Conservation (phyloP, 2,113 vertebrate species). For the Amblyornis subalaris region DNA sequence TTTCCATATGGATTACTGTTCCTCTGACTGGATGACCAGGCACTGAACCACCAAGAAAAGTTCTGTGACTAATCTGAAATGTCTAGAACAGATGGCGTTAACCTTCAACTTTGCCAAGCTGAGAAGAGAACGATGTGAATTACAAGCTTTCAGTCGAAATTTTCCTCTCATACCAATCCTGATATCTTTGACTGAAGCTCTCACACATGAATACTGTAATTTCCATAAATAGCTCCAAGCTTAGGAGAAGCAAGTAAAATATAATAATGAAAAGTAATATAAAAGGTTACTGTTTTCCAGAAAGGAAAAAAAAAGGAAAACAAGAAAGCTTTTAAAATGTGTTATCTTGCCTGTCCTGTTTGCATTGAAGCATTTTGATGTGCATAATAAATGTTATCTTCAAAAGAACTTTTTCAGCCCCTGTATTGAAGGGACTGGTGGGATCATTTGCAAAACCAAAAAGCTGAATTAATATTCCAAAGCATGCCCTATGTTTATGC, state of each 20-base stretch:
- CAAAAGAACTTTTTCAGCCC: conserved; percentile 42
- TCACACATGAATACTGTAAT: conserved; percentile 56
- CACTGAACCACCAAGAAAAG: conserved; percentile 71
- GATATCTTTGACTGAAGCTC: conserved; percentile 62
- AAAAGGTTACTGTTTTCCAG: conserved; percentile 55
- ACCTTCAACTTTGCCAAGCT: conserved; percentile 69
- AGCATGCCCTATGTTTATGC: conserved; percentile 61
- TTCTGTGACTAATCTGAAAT: conserved; percentile 73
- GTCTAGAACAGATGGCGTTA: conserved; percentile 70
- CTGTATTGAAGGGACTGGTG: conserved; percentile 31
- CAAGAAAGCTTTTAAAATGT: conserved; percentile 49
- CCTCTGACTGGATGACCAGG: conserved; percentile 75
- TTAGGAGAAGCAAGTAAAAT: conserved; percentile 54
- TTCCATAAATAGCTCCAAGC: conserved; percentile 48
- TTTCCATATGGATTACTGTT: conserved; percentile 75
- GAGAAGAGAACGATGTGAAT: conserved; percentile 71
- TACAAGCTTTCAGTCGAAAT: conserved; percentile 63
- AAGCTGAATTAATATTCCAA: conserved; percentile 61
- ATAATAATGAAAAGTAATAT: conserved; percentile 27
- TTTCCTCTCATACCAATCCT: conserved; percentile 50
- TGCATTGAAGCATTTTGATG: conserved; percentile 66
- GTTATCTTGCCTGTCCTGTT: conserved; percentile 67
- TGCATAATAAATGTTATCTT: conserved; percentile 56
- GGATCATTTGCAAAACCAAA: conserved; percentile 50
- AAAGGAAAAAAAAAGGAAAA: not conserved